phyloP scores from a whole-genome alignment of 2,888 invertebrate genomes.

The Melanophora roralis region DNA sequence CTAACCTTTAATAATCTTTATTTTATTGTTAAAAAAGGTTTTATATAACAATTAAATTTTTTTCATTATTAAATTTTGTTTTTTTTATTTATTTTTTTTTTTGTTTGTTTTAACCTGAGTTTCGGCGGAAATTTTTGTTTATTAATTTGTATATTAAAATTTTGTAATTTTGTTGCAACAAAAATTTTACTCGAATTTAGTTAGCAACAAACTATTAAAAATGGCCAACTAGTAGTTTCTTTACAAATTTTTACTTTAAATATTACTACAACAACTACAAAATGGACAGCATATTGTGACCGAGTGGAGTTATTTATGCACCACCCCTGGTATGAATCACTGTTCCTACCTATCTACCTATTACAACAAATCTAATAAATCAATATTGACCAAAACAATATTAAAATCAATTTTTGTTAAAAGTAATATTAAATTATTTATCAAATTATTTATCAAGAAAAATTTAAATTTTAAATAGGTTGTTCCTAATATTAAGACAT shows the following conservation, averaged over 20 bases:
- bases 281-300: no score
- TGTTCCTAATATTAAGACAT: background rate
- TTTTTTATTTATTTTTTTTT: background rate
- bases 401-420: constrained; percentile 14
- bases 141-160: constrained; percentile 2
- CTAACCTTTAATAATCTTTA: no score
- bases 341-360: no score
- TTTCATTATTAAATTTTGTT: background rate
- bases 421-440: constrained; percentile 4
- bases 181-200: background rate
- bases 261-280: no score
- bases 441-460: constrained; percentile 7
- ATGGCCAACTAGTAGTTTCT: constrained; percentile 4
- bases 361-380: constrained; percentile 13
- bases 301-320: no score
- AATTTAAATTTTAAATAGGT: background rate
- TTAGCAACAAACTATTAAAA: constrained; percentile 29
- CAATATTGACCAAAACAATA: constrained; percentile 19
- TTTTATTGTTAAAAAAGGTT: constrained; percentile 26
- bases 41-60: constrained; percentile 2
- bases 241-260: constrained; percentile 13
- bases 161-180: background rate
- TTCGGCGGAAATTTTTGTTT: constrained; percentile 42
- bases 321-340: no score
- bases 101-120: constrained; percentile 52